Evolutionary conservation across 2,113 vertebrate genomes (phyloP).

Genomic region (Cathartes aura): DNA sequence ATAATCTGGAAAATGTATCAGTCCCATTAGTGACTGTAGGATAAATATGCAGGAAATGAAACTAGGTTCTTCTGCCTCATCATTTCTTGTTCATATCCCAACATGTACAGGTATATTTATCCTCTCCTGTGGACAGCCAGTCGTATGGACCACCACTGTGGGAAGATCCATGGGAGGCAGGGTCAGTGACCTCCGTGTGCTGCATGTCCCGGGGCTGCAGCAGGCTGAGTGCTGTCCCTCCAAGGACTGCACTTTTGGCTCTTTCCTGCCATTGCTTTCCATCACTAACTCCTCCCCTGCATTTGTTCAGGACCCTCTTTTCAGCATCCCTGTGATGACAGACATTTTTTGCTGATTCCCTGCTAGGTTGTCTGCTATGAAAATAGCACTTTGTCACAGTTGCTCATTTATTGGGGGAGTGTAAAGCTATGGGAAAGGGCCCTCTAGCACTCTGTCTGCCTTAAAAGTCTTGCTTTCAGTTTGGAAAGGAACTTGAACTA

Average conservation of each 20-base stretch:
- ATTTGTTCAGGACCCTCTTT: not conserved
- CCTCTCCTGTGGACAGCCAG: not conserved
- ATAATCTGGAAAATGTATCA: not conserved
- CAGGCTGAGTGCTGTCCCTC: not conserved
- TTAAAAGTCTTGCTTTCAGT: not conserved
- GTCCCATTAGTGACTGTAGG: not conserved
- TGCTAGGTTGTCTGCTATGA: not conserved
- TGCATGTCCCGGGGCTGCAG: rapidly evolving
- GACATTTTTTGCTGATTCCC: not conserved
- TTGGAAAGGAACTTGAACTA: not conserved
- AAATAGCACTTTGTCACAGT: not conserved
- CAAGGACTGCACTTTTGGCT: not conserved
- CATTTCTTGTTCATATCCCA: not conserved
- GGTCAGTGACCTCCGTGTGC: not conserved
- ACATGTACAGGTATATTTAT: not conserved
- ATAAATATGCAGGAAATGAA: not conserved
- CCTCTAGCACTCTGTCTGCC: not conserved
- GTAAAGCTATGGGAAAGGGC: not conserved
- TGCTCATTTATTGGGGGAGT: not conserved
- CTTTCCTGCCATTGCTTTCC: not conserved
- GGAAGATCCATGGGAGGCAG: not conserved
- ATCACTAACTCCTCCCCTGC: not conserved
- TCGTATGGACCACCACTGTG: rapidly evolving
- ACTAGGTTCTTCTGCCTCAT: not conserved
- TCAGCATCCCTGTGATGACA: not conserved